Evolutionary conservation across 2,113 vertebrate genomes (phyloP).

Genomic region (Xenus cinereus): DNA sequence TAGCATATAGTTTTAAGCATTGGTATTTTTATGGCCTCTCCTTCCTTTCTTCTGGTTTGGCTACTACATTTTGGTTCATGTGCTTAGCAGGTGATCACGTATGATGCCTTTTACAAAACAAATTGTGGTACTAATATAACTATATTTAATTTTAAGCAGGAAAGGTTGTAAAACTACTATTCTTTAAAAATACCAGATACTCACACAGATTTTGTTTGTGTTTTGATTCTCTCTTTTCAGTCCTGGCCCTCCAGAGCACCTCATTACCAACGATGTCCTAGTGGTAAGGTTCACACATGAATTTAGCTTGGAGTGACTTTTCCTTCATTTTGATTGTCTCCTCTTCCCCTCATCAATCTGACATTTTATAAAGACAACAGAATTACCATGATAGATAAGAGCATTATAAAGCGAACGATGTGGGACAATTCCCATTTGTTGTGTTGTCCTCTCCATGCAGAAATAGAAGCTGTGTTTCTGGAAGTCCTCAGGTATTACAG

Average conservation of each 20-base stretch:
- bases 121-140: neutral
- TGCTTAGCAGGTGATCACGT: neutral
- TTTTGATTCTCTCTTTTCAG: constrained; percentile 67
- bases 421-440: neutral
- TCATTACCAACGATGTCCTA: constrained; percentile 80
- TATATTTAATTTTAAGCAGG: neutral
- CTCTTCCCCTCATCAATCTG: neutral
- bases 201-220: neutral
- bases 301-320: neutral
- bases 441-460: neutral
- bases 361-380: neutral
- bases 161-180: neutral
- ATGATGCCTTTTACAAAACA: neutral
- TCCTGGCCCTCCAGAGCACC: constrained; percentile 46
- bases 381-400: neutral
- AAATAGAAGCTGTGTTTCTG: neutral
- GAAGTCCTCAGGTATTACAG: neutral
- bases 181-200: neutral
- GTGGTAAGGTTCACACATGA: constrained; percentile 73
- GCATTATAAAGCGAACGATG: neutral
- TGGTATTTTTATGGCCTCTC: neutral
- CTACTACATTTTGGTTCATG: neutral
- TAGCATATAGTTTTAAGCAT: neutral
- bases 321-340: neutral
- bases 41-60: neutral